Conservation (phyloP, 2,797 vertebrate genomes). For the Etheostoma perlongum region DNA sequence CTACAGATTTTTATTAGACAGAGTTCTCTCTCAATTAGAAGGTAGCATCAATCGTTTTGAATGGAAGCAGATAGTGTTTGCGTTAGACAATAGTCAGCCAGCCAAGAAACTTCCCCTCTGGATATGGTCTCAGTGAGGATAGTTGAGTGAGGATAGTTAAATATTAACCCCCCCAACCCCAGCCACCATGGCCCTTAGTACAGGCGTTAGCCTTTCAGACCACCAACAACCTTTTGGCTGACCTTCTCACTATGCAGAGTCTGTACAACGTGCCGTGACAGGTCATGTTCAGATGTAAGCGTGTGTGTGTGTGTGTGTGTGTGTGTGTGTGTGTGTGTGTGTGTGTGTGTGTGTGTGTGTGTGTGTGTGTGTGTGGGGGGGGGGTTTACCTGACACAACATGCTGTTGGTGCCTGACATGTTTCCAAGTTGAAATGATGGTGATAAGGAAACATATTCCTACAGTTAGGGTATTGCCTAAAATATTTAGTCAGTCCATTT, state of each 20-base stretch:
- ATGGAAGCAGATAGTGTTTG: constrained; percentile 73
- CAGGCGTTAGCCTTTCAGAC: constrained; percentile 59
- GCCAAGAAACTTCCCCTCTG: constrained; percentile 63
- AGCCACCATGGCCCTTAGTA: constrained; percentile 28
- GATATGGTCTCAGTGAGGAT: constrained; percentile 44
- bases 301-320: not conserved
- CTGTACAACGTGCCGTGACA: constrained; percentile 19
- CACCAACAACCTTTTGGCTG: constrained; percentile 52
- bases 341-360: not conserved
- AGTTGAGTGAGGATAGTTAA: constrained; percentile 56
- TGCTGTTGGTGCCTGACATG: constrained; percentile 12
- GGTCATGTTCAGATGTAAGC: constrained; percentile 18
- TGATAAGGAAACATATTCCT: constrained; percentile 4
- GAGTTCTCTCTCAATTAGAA: constrained; percentile 57
- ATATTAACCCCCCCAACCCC: constrained; percentile 46
- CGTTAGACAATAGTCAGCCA: constrained; percentile 66
- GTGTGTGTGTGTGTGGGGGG: too few relatives aligned
- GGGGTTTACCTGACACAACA: not conserved
- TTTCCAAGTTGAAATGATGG: constrained; percentile 6
- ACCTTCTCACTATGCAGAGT: constrained; percentile 61
- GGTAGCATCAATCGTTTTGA: constrained; percentile 52
- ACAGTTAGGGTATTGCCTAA: not conserved
- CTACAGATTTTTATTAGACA: constrained; percentile 39
- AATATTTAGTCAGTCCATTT: not conserved
- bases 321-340: too few relatives aligned